These are phyloP conservation scores for Phyllotreta cruciferae DNA, from an alignment of 2,888 invertebrate species.

Conservation along the genomic window DNA sequence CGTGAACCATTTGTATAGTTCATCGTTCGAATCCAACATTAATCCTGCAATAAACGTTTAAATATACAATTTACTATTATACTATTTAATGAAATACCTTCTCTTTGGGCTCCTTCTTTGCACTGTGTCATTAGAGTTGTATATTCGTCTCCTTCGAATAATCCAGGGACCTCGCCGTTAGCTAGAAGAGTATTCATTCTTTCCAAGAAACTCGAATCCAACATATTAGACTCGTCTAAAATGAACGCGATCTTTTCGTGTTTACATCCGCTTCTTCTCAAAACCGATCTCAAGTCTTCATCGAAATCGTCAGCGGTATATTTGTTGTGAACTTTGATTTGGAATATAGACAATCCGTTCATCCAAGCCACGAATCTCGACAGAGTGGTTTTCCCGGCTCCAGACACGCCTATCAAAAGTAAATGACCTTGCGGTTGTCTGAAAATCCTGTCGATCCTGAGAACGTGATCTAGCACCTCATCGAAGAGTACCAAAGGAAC, in stretches of 20 bases:
- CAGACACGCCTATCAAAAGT: conserved; percentile 96
- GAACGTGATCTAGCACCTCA: conserved; percentile 98
- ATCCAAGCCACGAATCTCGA: conserved; percentile 99
- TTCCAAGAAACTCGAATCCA: conserved; percentile 98
- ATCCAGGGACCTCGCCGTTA: conserved; percentile 96
- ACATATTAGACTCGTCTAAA: conserved; percentile 97
- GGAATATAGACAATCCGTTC: conserved; percentile 98
- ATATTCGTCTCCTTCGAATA: conserved; percentile 97
- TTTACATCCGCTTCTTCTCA: conserved; percentile 87
- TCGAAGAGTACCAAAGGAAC: conserved; percentile 98
- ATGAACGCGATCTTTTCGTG: conserved; percentile 99
- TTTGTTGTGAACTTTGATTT: conserved; percentile 99
- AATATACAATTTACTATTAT: neutral
- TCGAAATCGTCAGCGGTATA: conserved; percentile 99
- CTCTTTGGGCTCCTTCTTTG: conserved; percentile 97
- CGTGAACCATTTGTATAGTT: conserved; percentile 99
- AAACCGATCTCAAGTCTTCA: conserved; percentile 91
- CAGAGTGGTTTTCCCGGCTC: conserved; percentile 98
- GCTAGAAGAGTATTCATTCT: conserved; percentile 98
- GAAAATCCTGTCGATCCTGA: conserved; percentile 97
- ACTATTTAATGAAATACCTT: conserved; percentile 64
- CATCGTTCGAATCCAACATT: conserved; percentile 98
- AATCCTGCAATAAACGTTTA: conserved; percentile 63
- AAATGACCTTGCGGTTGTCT: conserved; percentile 98
- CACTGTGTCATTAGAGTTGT: conserved; percentile 99